Evolutionary conservation across 2,797 vertebrate genomes (phyloP).

Genomic region (Erpetoichthys calabaricus): DNA sequence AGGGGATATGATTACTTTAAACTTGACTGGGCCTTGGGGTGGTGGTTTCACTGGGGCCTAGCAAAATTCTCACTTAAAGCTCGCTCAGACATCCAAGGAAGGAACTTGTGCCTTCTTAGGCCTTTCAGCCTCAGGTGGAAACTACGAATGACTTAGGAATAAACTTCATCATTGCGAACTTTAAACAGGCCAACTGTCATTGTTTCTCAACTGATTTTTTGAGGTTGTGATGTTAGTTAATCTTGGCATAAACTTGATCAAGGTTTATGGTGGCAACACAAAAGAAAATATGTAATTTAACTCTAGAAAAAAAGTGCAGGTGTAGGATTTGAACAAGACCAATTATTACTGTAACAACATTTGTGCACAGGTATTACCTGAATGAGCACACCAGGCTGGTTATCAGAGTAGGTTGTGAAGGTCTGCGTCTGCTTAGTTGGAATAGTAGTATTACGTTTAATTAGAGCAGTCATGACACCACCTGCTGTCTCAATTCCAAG

Average conservation of each 20-base stretch:
- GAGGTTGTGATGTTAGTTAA: background rate
- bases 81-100: constrained; percentile 63
- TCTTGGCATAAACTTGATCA: background rate
- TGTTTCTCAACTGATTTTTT: too few relatives aligned
- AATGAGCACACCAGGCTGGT: constrained; percentile 73
- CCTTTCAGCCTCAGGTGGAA: constrained; percentile 48
- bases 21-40: too few relatives aligned
- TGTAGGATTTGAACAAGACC: too few relatives aligned
- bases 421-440: constrained; percentile 73
- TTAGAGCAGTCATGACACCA: constrained; percentile 70
- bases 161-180: constrained; percentile 44
- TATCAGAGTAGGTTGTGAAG: constrained; percentile 75
- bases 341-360: too few relatives aligned
- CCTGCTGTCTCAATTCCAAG: constrained; percentile 71
- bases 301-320: too few relatives aligned
- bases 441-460: constrained; percentile 78
- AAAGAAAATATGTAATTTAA: too few relatives aligned
- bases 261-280: background rate
- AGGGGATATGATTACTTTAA: too few relatives aligned
- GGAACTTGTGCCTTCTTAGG: constrained; percentile 35
- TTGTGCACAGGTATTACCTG: constrained; percentile 37
- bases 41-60: background rate
- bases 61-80: background rate
- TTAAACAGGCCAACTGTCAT: background rate
- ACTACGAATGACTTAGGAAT: constrained; percentile 58